These are phyloP conservation scores for Esox masquinongy DNA, from an alignment of 2,797 vertebrate genomes.

Conservation along the genomic window DNA sequence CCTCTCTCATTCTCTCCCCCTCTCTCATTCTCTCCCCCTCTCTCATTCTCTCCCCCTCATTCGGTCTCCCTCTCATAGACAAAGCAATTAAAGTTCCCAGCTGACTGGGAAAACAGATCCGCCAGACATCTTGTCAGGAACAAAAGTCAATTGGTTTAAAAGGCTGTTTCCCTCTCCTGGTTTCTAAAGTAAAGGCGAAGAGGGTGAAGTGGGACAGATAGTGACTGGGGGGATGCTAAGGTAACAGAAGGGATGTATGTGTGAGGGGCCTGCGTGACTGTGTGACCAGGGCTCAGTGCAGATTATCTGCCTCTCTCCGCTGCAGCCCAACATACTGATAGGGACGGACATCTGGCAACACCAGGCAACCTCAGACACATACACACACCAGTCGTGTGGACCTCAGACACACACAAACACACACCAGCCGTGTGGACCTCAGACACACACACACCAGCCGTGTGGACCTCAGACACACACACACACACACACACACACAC, in stretches of 20 bases:
- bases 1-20: not conserved
- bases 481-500: not conserved
- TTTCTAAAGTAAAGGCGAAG: not conserved
- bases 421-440: not conserved
- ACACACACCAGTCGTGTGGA: not conserved
- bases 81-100: conserved; percentile 50
- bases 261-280: not conserved
- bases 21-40: not conserved
- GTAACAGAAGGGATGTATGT: not conserved
- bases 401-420: not conserved
- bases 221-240: not conserved
- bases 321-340: not conserved
- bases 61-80: conserved; percentile 28
- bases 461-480: not conserved
- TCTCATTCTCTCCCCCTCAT: not conserved
- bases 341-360: conserved; percentile 2
- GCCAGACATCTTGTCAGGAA: conserved; percentile 22
- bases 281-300: conserved; percentile 11
- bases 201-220: not conserved
- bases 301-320: conserved; percentile 4
- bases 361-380: not conserved
- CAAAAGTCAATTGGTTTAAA: not conserved
- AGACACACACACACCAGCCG: not conserved
- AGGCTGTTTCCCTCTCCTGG: not conserved
- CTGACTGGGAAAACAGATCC: conserved; percentile 23